These are phyloP conservation scores for Microtus ochrogaster DNA, from an alignment of 2,113 vertebrate species.

Conservation along the genomic window DNA sequence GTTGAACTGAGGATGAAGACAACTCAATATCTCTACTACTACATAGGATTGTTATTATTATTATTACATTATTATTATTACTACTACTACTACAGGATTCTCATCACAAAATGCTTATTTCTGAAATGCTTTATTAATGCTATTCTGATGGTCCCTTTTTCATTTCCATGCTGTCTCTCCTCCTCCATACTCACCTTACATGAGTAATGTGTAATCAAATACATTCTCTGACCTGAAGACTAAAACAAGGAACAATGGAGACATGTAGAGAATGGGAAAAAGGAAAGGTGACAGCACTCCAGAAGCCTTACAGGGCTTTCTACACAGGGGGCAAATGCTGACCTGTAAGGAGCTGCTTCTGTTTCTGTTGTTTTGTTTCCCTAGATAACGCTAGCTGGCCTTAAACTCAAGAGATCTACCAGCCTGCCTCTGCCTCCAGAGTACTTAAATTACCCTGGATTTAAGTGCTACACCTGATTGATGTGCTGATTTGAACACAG, in stretches of 20 bases:
- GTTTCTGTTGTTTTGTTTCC: neutral
- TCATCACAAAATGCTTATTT: neutral
- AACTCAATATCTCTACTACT: neutral
- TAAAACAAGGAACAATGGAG: fast-evolving
- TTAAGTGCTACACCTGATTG: neutral
- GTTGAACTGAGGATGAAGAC: neutral
- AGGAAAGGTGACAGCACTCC: neutral
- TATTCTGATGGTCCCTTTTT: constrained; percentile 24
- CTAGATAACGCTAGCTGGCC: neutral
- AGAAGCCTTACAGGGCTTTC: neutral
- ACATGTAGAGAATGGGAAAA: neutral
- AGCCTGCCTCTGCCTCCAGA: neutral
- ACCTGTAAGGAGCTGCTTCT: neutral
- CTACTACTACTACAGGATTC: neutral
- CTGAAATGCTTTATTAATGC: neutral
- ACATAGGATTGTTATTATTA: neutral
- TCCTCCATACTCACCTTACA: neutral
- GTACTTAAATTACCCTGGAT: neutral
- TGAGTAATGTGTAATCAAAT: neutral
- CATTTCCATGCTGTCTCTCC: neutral
- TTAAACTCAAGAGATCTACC: neutral
- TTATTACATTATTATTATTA: too few relatives aligned
- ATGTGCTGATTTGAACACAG: neutral
- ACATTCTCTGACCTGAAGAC: neutral
- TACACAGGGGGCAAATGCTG: neutral